Evolutionary conservation across 2,888 invertebrate species (phyloP), one percentile per base, ranked within the genome.

Genomic region (Thecocarcelia acutangulata): DNA sequence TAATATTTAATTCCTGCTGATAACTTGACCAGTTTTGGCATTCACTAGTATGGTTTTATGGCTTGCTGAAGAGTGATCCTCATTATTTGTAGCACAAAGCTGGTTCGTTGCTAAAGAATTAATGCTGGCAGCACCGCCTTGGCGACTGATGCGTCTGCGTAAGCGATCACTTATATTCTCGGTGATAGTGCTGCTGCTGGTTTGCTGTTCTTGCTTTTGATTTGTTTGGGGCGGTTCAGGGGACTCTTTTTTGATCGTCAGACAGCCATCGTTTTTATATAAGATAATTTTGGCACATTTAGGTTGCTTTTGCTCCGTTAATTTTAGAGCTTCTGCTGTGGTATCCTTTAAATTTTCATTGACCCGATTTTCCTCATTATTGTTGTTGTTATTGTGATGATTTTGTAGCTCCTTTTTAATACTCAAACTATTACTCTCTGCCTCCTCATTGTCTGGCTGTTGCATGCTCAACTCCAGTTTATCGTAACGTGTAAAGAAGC

Each of bases 21-120:
- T 88, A 85, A 90, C 89, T 88, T 90, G 90, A 89, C 90, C 90
- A 85, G 90, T 90, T 87, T 90, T 90, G 87, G 90, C 88, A 87
- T 90, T 89, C 80, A 90, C 90, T 88, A 90, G 87, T 85, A 90
- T 90, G 86, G 90, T 90, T 87, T 90, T 90, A 83, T 88, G 87
- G 85, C 86, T 85, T 84, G 78, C 48, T 33, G 78, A 40, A 83
- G 84, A 63, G 37, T 44, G 54, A 13, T 84, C 80, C 54, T 78
- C 77, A 33, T 28, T 68, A 19, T 50, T 66, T 6, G 44, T 21
- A 28, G 42, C 52, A 50, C 64, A 37, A 21, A 64, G 64, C 37
- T 66, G 75, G 52, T 61, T 61, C 11, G 68, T 17, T 37, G 59
- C 63, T 40, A 54, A 1, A 52, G 50, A 46, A 24, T 50, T 69